Conservation (phyloP, 2,797 vertebrate species). For the Prunella strophiata region DNA sequence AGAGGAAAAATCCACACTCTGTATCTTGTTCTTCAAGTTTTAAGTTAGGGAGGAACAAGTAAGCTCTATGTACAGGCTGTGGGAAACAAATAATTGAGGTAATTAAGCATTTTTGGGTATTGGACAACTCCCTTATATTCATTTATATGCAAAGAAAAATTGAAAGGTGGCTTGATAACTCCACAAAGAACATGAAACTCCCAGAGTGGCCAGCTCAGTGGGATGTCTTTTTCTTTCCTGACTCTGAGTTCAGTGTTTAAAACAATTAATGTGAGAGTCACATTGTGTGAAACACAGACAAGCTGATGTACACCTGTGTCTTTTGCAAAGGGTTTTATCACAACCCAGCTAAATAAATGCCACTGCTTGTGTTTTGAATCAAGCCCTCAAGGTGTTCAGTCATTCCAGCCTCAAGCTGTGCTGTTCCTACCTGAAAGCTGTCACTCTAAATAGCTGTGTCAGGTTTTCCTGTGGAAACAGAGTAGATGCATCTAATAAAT, state of each 20-base stretch:
- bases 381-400: not conserved
- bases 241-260: not conserved
- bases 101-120: not conserved
- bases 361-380: not conserved
- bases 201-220: not conserved
- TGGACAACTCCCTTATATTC: not conserved
- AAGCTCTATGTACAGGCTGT: not conserved
- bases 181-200: not conserved
- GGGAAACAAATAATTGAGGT: not conserved
- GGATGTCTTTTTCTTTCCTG: not conserved
- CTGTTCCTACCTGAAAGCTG: not conserved
- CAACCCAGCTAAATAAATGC: not conserved
- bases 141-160: not conserved
- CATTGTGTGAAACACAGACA: not conserved
- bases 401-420: not conserved
- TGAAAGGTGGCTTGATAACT: not conserved
- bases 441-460: not conserved
- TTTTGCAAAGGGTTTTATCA: not conserved
- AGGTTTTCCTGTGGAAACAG: not conserved
- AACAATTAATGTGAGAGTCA: not conserved
- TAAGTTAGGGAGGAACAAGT: not conserved
- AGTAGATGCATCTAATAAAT: not conserved
- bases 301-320: fast-evolving
- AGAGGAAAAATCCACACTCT: not conserved
- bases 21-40: conserved; percentile 27